A percentile compares a stretch with the other conserved stretches of the same genome.
phyloP scores from a whole-genome alignment of 2,888 invertebrate species.

The Erebia palarica region DNA sequence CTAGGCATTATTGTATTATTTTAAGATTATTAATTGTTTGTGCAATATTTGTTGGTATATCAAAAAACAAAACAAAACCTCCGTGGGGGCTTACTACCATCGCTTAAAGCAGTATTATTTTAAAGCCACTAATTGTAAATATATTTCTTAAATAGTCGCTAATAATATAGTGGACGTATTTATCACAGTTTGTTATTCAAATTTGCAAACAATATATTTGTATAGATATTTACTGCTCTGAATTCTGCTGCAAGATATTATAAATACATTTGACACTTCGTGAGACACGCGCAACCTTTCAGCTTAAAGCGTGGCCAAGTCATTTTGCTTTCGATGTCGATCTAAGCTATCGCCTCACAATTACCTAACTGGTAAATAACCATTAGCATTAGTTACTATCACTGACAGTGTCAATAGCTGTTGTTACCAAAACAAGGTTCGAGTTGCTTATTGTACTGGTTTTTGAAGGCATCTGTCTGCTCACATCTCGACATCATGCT shows the following conservation, averaged over 20 bases:
- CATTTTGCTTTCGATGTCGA: constrained; percentile 24
- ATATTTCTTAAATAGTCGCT: no score
- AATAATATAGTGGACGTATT: no score
- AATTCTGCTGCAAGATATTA: constrained; percentile 12
- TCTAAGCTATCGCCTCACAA: constrained; percentile 26
- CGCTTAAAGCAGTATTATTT: no score
- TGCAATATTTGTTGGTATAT: no score
- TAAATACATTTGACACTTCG: constrained; percentile 21
- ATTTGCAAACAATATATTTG: background rate
- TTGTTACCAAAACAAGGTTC: constrained; percentile 11
- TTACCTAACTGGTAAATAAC: constrained; percentile 17
- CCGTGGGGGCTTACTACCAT: no score
- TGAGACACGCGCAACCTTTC: constrained; percentile 32
- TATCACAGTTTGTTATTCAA: background rate
- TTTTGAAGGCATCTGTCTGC: constrained; percentile 7
- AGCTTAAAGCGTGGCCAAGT: constrained; percentile 23
- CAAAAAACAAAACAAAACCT: no score
- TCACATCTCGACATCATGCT: background rate
- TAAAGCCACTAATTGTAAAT: no score
- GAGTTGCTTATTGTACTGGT: constrained; percentile 15
- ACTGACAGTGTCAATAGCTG: constrained; percentile 20
- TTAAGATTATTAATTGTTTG: no score
- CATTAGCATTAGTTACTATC: constrained; percentile 24
- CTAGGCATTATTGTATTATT: no score
- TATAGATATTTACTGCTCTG: constrained; percentile 2